Conservation (phyloP, 2,113 vertebrate species). For the Recurvirostra avosetta region DNA sequence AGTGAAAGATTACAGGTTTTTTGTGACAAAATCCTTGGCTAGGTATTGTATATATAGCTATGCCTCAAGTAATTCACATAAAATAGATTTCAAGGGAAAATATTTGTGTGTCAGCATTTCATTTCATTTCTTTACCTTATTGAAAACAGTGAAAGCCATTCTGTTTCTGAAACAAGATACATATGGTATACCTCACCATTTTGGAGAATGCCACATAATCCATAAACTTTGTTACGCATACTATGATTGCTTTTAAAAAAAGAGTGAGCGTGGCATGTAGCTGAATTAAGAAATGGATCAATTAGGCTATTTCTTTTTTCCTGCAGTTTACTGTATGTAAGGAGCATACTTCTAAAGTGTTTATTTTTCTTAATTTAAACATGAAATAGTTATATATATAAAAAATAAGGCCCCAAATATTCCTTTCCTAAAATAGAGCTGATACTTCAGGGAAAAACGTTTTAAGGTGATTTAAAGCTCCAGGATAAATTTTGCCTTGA, state of each 20-base stretch:
- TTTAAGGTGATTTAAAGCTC: background rate
- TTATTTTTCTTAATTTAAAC: background rate
- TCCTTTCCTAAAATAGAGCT: background rate
- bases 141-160: background rate
- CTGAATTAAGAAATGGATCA: constrained; percentile 32
- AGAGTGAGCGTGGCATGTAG: background rate
- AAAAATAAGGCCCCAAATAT: background rate
- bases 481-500: background rate
- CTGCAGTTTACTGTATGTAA: background rate
- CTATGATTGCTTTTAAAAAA: background rate
- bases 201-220: background rate
- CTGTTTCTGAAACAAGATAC: constrained; percentile 2
- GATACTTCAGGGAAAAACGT: background rate
- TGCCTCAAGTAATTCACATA: background rate
- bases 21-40: constrained; percentile 1
- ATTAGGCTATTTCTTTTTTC: background rate
- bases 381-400: background rate
- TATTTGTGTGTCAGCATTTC: background rate
- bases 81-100: constrained; percentile 30
- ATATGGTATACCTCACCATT: background rate
- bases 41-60: background rate
- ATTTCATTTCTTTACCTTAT: background rate
- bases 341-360: background rate
- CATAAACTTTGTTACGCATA: background rate
- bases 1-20: background rate